phyloP scores from a whole-genome alignment of 2,797 vertebrate genomes.

The Kryptolebias ocellatus region DNA sequence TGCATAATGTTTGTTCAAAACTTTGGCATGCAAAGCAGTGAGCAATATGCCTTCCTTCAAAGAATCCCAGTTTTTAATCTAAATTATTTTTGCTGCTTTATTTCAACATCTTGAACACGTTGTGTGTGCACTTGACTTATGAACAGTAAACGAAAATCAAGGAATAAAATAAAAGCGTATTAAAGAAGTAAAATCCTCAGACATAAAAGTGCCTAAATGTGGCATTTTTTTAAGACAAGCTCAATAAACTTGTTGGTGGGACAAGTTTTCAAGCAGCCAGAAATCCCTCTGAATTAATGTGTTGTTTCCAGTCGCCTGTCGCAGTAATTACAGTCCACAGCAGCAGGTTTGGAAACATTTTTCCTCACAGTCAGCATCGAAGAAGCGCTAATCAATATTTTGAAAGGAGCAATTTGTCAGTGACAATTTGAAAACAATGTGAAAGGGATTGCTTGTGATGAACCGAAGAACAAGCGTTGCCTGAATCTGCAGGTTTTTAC shows the following conservation, averaged over 20 bases:
- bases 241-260: not conserved
- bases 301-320: not conserved
- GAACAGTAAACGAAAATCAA: not conserved
- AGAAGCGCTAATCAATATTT: slow-evolving; percentile 12
- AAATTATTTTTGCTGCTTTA: not conserved
- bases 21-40: no score
- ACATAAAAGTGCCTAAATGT: not conserved
- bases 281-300: not conserved
- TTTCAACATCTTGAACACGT: not conserved
- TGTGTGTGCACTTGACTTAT: not conserved
- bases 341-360: not conserved
- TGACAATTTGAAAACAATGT: slow-evolving; percentile 1
- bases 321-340: not conserved
- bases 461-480: slow-evolving; percentile 1
- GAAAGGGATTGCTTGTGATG: not conserved
- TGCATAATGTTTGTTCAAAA: no score
- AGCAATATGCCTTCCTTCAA: no score
- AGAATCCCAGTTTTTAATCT: no score
- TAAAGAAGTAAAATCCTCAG: not conserved
- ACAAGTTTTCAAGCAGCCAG: slow-evolving; percentile 1
- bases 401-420: slow-evolving; percentile 7
- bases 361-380: slow-evolving; percentile 7
- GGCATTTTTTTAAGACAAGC: not conserved
- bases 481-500: not conserved
- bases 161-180: no score